Base-by-base conservation (phyloP, 2,797 vertebrate species). In the Melanotaenia pygmaea region DNA sequence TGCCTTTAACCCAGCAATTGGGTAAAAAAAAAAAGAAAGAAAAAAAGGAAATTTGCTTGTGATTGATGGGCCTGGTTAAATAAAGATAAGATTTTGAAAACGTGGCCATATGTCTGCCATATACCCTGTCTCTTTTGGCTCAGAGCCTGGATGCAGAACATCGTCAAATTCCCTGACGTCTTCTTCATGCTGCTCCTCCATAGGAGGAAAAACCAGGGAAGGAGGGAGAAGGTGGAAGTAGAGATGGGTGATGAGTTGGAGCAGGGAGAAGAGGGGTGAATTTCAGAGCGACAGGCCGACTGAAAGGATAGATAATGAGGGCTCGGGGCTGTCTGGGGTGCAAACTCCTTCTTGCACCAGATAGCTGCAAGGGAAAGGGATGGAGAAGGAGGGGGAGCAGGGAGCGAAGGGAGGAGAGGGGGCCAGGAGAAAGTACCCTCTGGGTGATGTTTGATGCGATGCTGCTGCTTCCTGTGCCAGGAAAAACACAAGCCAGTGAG, bases 271-370 rank as follows among this genome's bases (percentile, higher is more conserved):
- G 34, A 65, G 60, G 71, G 77, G 70, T 65, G 85, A 70, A 80
- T 88, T 80, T 81, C 63, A 79, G 86, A 89, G 82, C 78, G 90
- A 89, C 89, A 85, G 84, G 77, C 85, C 47, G 72, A 81, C 84
- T 77, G 80, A 87, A 83, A 78, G 51, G 74, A 91, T 79, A 65
- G 88, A 88, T 91, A 93, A 92, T 91, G 91, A 91, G 91, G 58
- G 69, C 86, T 85, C 47, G 56, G 76, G 81, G 85, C 87, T 89
- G 85, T 89, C 83, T 81, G 80, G 81, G 87, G 84, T 81, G 81
- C 80, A 82, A 80, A 89, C 82, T 78, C 88, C 85, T 84, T 85
- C 81, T 73, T 16, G 35, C 13, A 57, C 2, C 40, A 81, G 74
- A 87, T 81, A 64, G 83, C 85, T 81, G 80, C 63, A 10, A 86